These are phyloP conservation scores for Microctonus hyperodae DNA, from an alignment of 2,888 invertebrate genomes.

Conservation along the genomic window DNA sequence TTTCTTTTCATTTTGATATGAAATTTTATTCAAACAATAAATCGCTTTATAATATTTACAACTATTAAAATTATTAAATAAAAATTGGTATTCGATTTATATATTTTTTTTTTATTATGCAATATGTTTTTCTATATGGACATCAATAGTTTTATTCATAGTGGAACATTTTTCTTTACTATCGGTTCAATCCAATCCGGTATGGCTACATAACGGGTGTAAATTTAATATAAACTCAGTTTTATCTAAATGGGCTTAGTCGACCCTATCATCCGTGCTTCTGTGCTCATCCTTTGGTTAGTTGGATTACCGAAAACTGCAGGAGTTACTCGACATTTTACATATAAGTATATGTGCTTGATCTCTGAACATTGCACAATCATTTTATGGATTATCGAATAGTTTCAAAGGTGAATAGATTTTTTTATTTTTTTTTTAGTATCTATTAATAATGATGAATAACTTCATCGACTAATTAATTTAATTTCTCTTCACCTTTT, in stretches of 20 bases:
- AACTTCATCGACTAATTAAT: neutral
- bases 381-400: neutral
- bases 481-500: neutral
- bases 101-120: neutral
- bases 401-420: neutral
- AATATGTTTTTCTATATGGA: neutral
- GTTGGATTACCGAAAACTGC: conserved; percentile 25
- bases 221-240: conserved; percentile 55
- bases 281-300: conserved; percentile 17
- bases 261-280: conserved; percentile 32
- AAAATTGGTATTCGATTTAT: neutral
- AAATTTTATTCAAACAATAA: too few relatives aligned
- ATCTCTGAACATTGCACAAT: neutral
- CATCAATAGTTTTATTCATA: neutral
- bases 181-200: neutral
- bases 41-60: neutral
- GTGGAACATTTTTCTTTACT: conserved; percentile 2
- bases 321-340: neutral
- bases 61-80: neutral
- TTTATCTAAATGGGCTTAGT: conserved; percentile 55
- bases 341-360: neutral
- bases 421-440: too few relatives aligned
- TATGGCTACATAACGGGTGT: conserved; percentile 38
- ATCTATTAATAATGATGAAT: too few relatives aligned
- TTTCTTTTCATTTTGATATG: too few relatives aligned